Conservation (phyloP, 2,113 vertebrate species). For the Alligator mississippiensis region DNA sequence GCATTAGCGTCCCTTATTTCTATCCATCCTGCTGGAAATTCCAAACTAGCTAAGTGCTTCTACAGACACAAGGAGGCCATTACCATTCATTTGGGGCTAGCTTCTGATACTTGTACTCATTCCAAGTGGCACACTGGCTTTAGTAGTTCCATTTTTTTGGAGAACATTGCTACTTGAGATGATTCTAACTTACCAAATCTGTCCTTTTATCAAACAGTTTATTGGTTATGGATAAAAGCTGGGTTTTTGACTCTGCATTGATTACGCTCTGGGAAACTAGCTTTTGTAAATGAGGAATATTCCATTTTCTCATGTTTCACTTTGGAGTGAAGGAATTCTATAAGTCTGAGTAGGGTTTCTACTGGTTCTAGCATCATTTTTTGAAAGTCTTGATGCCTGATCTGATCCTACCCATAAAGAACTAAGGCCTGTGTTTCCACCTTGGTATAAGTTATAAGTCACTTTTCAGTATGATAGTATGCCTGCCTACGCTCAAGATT, state of each 20-base stretch:
- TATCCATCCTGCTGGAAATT: slow-evolving; percentile 1
- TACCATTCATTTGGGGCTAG: background rate
- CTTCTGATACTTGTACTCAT: background rate
- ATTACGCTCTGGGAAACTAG: background rate
- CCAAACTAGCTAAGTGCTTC: background rate
- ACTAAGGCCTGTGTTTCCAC: background rate
- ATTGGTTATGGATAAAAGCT: background rate
- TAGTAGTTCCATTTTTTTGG: background rate
- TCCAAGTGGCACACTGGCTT: background rate
- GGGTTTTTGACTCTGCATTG: background rate
- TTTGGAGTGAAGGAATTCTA: background rate
- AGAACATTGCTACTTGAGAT: background rate
- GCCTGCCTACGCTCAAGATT: background rate
- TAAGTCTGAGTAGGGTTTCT: background rate
- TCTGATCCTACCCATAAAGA: background rate
- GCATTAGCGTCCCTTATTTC: slow-evolving; percentile 1
- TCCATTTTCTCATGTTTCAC: background rate
- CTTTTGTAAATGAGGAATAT: background rate
- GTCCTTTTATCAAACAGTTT: background rate
- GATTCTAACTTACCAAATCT: background rate
- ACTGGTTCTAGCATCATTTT: background rate
- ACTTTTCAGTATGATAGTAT: background rate
- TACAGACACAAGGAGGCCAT: background rate
- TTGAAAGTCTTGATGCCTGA: background rate
- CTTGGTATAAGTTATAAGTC: background rate